Base-by-base conservation (phyloP, 2,888 invertebrate genomes). In the Erebia palarica region DNA sequence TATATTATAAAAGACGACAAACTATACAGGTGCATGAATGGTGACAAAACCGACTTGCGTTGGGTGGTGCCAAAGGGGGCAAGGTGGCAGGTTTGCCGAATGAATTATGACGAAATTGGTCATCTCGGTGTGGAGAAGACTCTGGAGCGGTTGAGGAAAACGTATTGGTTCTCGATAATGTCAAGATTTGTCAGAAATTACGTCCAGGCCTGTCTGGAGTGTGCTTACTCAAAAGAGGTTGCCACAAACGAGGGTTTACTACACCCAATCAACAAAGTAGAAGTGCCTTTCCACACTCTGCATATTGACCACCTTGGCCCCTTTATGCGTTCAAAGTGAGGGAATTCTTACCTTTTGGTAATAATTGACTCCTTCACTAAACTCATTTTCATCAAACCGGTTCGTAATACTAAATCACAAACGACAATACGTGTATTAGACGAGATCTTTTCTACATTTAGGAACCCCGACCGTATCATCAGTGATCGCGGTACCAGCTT, bases 241-340 rank as follows among this genome's bases (percentile, higher is more conserved):
- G 71, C 58, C 9, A 72, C 68, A 16, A 67, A 71, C 57, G 76
- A 76, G 8, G 76, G 76, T 1, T 59, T 76, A 0, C 53, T 75
- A 36, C 75, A 79, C 61, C 75, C 77, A 1, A 79, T 79, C 10
- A 67, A 66, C 10, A 78, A 78, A 59, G 55, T 73, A 11, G 74
- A 71, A 5, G 66, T 64, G 1, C 75, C 78, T 1, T 76, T 78
- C 16, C 73, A 76, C 27, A 75, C 75, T 0, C 3, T 77, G 0
- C 77, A 77, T 42, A n/a, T 75, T 3, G 75, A 77, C 60, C 75
- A 77, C 65, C 66, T 77, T n/a, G 73, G 74, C 14, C 75, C 77
- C 21, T 77, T 77, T 36, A 65, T 65, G 72, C 96, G 88, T 75
- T 89, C 88, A 4, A 75, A 69, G 11, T 49, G 53, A 18, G 73